Evolutionary conservation across 2,888 invertebrate species (phyloP).

Genomic region (Drosophila fulvimacula): DNA sequence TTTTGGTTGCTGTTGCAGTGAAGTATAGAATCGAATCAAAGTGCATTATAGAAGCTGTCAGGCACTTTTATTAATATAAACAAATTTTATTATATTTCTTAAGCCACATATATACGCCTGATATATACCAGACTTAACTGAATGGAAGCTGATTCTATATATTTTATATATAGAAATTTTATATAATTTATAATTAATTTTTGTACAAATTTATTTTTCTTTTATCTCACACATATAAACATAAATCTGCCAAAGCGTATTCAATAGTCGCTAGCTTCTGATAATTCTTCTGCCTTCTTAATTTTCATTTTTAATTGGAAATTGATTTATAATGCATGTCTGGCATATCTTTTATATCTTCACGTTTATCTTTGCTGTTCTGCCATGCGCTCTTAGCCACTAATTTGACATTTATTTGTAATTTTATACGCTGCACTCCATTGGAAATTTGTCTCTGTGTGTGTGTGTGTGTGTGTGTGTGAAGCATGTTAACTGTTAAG

Average conservation of each 20-base stretch:
- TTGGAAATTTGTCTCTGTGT: conserved; percentile 13
- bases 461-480: background rate
- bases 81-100: background rate
- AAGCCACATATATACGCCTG: no score
- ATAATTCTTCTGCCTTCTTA: conserved; percentile 1
- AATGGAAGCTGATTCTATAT: no score
- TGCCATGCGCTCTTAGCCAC: conserved; percentile 28
- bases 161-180: no score
- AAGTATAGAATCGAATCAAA: no score
- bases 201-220: no score
- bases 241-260: conserved; percentile 5
- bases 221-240: no score
- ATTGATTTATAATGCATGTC: conserved; percentile 57
- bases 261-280: background rate
- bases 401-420: conserved; percentile 66
- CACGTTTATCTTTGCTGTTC: conserved; percentile 27
- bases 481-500: conserved; percentile 26
- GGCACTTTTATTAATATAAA: background rate
- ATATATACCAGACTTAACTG: no score
- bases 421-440: conserved; percentile 34
- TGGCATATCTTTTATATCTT: conserved; percentile 41
- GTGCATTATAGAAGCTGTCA: background rate
- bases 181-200: no score
- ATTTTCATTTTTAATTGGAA: conserved; percentile 47
- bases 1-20: background rate